Evolutionary conservation across 1,140 invertebrate species (phyloP), one percentile per base, ranked within the genome.

Genomic region (Latrodectus geometricus): DNA sequence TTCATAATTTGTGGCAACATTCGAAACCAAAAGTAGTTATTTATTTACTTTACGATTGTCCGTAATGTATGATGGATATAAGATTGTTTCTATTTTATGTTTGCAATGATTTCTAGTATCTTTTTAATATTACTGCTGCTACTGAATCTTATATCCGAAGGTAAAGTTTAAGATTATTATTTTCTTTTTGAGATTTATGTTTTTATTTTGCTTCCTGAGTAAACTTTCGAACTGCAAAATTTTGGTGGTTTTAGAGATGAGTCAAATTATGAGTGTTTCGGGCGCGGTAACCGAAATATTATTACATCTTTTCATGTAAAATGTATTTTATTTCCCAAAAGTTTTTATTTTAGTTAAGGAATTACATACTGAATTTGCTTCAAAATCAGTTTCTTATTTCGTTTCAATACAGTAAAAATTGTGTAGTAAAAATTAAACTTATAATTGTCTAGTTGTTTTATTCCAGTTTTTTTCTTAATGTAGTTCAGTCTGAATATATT

Each of bases 11-110:
- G 35, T 35, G 35, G 35, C 35, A 35, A 35, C 35, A 35, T 35
- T 35, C 5, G 35, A 35, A 35, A 35, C 35, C 35, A 35, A 35
- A 35, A 35, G n/a, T n/a, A n/a, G 35, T 35, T 35, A 35, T 35
- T 35, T 35, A 35, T 35, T 35, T 35, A 35, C 35, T 35, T 35
- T 35, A 35, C 35, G 35, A 35, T 35, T 35, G 5, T 35, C 35
- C 5, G 35, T 35, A 35, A 35, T 35, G 35, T 35, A 35, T 75
- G 68, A 84, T 84, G 81, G 73, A 66, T 75, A 48, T 14, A 21
- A 68, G 70, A 20, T 84, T 84, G 81, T 84, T 84, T 84, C 75
- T 76, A 12, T n/a, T n/a, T n/a, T 84, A 50, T 8, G 73, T 21
- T 11, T 84, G 81, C 72, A 76, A 84, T 84, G 81, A n/a, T 84